Conservation (phyloP, 2,888 invertebrate genomes). For the Metellina segmentata region DNA sequence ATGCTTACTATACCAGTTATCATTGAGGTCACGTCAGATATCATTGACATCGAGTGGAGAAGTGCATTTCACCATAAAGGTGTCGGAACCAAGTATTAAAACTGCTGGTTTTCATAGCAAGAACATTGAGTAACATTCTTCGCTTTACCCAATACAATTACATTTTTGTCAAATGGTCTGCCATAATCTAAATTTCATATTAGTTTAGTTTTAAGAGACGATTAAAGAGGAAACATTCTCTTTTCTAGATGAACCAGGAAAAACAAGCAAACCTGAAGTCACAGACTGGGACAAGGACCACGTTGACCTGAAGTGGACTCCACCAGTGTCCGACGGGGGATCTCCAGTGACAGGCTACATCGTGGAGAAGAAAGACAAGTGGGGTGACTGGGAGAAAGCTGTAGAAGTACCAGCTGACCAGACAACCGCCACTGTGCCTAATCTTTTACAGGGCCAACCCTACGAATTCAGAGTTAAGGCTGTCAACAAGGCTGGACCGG, state of each 20-base stretch:
- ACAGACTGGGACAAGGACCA: slow-evolving; percentile 98
- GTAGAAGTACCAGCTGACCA: slow-evolving; percentile 92
- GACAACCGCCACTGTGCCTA: slow-evolving; percentile 90
- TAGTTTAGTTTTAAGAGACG: too few relatives aligned
- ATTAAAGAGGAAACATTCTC: not conserved
- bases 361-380: slow-evolving; percentile 94
- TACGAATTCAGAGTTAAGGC: slow-evolving; percentile 96
- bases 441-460: slow-evolving; percentile 92
- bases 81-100: too few relatives aligned
- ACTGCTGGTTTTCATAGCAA: too few relatives aligned
- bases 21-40: too few relatives aligned
- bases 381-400: slow-evolving; percentile 94
- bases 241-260: slow-evolving; percentile 90
- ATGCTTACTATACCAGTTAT: too few relatives aligned
- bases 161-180: too few relatives aligned
- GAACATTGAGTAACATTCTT: too few relatives aligned
- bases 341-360: slow-evolving; percentile 97
- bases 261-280: slow-evolving; percentile 93
- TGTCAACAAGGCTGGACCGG: slow-evolving; percentile 94
- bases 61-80: too few relatives aligned
- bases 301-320: slow-evolving; percentile 95
- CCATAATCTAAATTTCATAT: too few relatives aligned
- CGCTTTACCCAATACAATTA: too few relatives aligned
- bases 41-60: too few relatives aligned
- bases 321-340: slow-evolving; percentile 95